Evolutionary conservation across 2,797 vertebrate genomes (phyloP).

Genomic region (Thripadectes ignobilis): DNA sequence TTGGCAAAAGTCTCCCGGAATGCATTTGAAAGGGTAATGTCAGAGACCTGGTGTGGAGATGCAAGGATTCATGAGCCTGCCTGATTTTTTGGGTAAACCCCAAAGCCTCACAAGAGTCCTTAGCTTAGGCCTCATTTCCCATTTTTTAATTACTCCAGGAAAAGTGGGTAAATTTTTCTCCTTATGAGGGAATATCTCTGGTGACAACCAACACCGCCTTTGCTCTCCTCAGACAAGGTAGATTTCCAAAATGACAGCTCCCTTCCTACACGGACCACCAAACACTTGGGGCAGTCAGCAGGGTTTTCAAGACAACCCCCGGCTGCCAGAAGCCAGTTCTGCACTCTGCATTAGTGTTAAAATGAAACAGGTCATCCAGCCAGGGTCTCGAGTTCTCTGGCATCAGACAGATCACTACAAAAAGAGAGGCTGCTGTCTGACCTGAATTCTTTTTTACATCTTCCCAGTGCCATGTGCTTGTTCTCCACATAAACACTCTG

Average conservation of each 20-base stretch:
- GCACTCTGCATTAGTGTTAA: not conserved
- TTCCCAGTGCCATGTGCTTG: not conserved
- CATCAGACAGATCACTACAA: not conserved
- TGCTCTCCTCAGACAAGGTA: not conserved
- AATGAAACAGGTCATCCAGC: not conserved
- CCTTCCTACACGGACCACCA: not conserved
- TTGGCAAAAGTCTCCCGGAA: not conserved
- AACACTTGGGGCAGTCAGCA: not conserved
- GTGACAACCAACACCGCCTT: not conserved
- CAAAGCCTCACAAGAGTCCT: not conserved
- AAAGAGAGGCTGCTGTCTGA: not conserved
- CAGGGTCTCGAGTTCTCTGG: not conserved
- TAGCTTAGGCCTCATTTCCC: not conserved
- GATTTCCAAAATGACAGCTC: not conserved
- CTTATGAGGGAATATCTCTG: not conserved
- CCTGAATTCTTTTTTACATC: not conserved
- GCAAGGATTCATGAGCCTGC: not conserved
- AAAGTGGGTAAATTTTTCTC: not conserved
- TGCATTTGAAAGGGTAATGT: not conserved
- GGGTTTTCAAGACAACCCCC: not conserved
- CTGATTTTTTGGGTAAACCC: not conserved
- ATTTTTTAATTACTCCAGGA: not conserved
- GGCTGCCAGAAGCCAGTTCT: not conserved
- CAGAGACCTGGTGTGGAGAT: not conserved
- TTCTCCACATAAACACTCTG: not conserved